Conservation (phyloP, 2,888 invertebrate genomes). For the Matsumyia berberina region DNA sequence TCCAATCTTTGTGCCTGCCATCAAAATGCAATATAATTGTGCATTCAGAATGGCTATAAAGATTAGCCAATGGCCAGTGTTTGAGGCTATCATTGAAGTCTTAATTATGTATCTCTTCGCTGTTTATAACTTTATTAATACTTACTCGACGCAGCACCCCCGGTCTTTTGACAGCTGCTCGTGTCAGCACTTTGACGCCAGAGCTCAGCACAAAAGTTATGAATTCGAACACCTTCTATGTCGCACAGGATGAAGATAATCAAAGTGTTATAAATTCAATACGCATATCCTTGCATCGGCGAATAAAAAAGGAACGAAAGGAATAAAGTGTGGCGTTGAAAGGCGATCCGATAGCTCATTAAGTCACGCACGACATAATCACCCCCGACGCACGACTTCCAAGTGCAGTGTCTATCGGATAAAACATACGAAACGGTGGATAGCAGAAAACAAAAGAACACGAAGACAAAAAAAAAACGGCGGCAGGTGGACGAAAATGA, state of each 20-base stretch:
- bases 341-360: conserved; percentile 56
- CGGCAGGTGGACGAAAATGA: conserved; percentile 47
- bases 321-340: conserved; percentile 49
- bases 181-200: conserved; percentile 41
- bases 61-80: conserved; percentile 21
- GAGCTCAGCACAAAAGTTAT: conserved; percentile 17
- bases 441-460: conserved; percentile 16
- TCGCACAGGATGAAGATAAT: neutral
- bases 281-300: conserved; percentile 29
- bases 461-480: conserved; percentile 35
- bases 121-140: conserved; percentile 23
- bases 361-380: conserved; percentile 64
- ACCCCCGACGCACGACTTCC: conserved; percentile 54
- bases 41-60: conserved; percentile 14
- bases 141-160: neutral
- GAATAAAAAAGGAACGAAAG: conserved; percentile 14
- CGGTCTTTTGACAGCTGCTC: conserved; percentile 33
- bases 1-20: conserved; percentile 34
- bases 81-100: conserved; percentile 1
- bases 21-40: conserved; percentile 37
- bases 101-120: conserved; percentile 14
- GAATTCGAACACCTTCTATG: conserved; percentile 23
- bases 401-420: conserved; percentile 28
- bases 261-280: conserved; percentile 7
- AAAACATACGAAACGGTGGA: conserved; percentile 11